Base-by-base conservation (phyloP, 2,797 vertebrate species). In the Salarias fasciatus region DNA sequence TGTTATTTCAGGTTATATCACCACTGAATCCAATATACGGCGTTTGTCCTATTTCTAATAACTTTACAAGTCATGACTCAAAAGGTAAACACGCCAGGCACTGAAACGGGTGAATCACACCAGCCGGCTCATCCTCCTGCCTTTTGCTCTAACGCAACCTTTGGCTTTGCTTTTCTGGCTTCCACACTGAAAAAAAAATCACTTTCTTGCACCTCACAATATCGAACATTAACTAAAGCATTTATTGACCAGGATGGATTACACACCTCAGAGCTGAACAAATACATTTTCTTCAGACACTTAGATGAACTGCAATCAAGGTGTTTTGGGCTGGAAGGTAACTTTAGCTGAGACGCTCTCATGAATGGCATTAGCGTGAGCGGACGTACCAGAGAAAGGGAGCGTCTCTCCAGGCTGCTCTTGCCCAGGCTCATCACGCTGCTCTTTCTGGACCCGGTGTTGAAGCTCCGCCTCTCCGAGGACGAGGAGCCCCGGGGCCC, bases 341-440 rank as follows among this genome's bases (percentile, higher is more conserved):
- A 24, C 18, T 24, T 24, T 24, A 24, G 18, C 18, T 24, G 18
- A 24, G 24, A n/a, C n/a, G n/a, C n/a, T n/a, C 18, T 24, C 18
- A 24, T 18, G 18, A 24, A 24, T 24, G 18, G 18, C 18, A 24
- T 24, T 24, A 24, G 24, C 24, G 18, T 37, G 30, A 38, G 5
- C 12, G 13, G 44, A 4, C n/a, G n/a, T 78, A 93, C 92, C 82
- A 93, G 77, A 43, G 92, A 93, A 11, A 90, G 81, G 9, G 96
- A 96, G 52, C 92, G 89, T 73, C 95, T 94, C 82, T 97, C 96
- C 10, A 92, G 93, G 83, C 92, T 96, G 74, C 86, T 87, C 83
- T 94, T 94, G 11, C 95, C 93, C 76, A 97, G 80, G 3, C 96
- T 98, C 91, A 95, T 95, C 63, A 95, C 86, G 0, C 96, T 97